phyloP scores from a whole-genome alignment of 2,113 vertebrate genomes.

The Rousettus leschenaultii region DNA sequence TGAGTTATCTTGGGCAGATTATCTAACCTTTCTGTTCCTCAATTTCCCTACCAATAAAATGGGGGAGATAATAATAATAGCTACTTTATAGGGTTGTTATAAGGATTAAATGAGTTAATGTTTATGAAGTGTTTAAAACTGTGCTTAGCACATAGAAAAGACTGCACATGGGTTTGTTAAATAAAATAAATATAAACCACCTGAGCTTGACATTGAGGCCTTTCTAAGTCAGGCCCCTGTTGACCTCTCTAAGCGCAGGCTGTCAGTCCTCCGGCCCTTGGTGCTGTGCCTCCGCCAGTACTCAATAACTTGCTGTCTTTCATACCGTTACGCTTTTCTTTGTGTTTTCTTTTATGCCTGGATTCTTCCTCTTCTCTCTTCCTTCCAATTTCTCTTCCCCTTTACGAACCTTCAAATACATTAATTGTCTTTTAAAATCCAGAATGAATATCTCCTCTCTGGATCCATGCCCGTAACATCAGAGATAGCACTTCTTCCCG shows the following conservation, averaged over 20 bases:
- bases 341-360: background rate
- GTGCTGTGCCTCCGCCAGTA: background rate
- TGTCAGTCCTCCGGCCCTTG: background rate
- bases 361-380: background rate
- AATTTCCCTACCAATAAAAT: background rate
- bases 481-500: background rate
- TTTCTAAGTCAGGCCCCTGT: background rate
- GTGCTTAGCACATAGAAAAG: background rate
- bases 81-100: background rate
- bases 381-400: background rate
- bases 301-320: background rate
- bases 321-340: background rate
- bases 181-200: background rate
- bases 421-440: conserved; percentile 1
- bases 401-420: background rate
- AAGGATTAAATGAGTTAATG: background rate
- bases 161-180: background rate
- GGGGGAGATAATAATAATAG: background rate
- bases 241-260: background rate
- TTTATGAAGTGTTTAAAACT: background rate
- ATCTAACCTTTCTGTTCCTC: background rate
- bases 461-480: background rate
- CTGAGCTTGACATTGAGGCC: background rate
- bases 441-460: background rate
- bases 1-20: background rate